Evolutionary conservation across 2,113 vertebrate species (phyloP).

Genomic region (Balaenoptera acutorostrata): DNA sequence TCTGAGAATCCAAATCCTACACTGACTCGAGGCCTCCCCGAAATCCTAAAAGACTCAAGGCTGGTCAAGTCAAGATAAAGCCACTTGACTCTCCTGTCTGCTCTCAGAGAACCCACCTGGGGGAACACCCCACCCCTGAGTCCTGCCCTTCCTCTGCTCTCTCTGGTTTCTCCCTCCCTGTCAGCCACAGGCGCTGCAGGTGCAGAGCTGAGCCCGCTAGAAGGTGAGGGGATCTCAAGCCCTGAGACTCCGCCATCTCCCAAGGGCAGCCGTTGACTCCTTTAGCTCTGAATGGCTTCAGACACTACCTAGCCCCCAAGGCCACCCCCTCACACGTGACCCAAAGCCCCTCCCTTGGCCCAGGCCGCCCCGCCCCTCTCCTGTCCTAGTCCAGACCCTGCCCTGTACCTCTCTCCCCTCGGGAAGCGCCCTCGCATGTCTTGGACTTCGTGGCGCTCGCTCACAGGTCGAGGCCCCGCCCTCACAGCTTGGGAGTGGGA

Average conservation of each 20-base stretch:
- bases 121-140: background rate
- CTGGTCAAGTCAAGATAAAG: background rate
- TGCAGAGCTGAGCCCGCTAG: background rate
- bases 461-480: no score
- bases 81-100: no score
- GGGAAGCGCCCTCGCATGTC: background rate
- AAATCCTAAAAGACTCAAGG: background rate
- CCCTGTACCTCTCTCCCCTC: background rate
- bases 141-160: background rate
- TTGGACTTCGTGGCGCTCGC: background rate
- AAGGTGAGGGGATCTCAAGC: background rate
- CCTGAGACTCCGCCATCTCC: background rate
- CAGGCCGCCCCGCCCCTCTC: background rate
- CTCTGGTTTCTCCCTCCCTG: background rate
- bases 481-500: background rate
- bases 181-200: background rate
- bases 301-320: rapidly evolving
- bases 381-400: background rate
- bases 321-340: no score
- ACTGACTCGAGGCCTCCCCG: background rate
- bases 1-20: background rate
- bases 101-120: background rate
- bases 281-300: no score
- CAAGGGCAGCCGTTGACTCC: background rate
- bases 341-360: background rate